A percentile compares a stretch with the other conserved stretches of the same genome.
Evolutionary conservation across 2,797 vertebrate species (phyloP).

Genomic region (Micromesistius poutassou): DNA sequence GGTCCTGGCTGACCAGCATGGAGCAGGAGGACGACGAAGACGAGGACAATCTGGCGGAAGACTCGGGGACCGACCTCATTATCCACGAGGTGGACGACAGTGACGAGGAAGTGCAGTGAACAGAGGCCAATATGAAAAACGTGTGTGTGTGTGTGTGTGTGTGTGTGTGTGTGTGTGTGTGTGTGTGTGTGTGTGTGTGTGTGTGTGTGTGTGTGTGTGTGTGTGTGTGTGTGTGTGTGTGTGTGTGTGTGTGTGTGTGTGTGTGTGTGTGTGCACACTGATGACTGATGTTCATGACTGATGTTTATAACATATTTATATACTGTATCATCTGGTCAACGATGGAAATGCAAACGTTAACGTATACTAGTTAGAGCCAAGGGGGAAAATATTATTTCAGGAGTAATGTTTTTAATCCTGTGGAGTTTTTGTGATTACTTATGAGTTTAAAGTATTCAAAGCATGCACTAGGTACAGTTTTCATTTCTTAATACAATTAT

Average conservation of each 20-base stretch:
- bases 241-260: conserved; percentile 14
- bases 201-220: too few species aligned
- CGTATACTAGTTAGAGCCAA: conserved; percentile 30
- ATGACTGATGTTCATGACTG: conserved; percentile 24
- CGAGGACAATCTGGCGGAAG: conserved; percentile 85
- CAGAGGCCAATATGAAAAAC: conserved; percentile 48
- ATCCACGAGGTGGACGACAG: conserved; percentile 96
- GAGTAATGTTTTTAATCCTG: not conserved
- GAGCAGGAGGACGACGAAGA: conserved; percentile 76
- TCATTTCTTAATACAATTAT: not conserved
- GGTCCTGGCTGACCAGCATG: conserved; percentile 80
- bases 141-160: not conserved
- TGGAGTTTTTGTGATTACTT: not conserved
- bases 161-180: conserved; percentile 15
- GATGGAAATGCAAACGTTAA: conserved; percentile 50
- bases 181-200: conserved; percentile 3
- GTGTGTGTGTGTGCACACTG: conserved; percentile 31
- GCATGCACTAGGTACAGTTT: not conserved
- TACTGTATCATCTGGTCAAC: conserved; percentile 27
- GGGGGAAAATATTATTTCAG: conserved; percentile 20
- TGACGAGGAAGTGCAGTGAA: conserved; percentile 83
- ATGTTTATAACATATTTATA: conserved; percentile 49
- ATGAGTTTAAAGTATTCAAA: not conserved
- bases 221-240: not conserved
- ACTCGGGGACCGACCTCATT: conserved; percentile 88